These are phyloP conservation scores for Euthynnus affinis DNA, from an alignment of 2,797 vertebrate genomes.

Conservation along the genomic window DNA sequence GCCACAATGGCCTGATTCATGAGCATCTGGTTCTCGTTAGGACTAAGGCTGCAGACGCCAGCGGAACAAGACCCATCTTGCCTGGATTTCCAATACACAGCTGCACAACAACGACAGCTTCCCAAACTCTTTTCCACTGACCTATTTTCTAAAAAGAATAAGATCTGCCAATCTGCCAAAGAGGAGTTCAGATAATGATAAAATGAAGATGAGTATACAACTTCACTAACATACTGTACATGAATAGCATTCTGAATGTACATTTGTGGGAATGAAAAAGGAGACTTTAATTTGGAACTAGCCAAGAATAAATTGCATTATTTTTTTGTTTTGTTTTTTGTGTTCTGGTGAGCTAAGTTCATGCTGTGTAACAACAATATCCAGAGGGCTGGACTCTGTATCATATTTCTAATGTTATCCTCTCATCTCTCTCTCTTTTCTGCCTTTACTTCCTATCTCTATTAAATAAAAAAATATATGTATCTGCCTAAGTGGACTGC, in stretches of 20 bases:
- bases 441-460: constrained; percentile 17
- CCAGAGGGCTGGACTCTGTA: constrained; percentile 28
- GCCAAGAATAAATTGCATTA: constrained; percentile 21
- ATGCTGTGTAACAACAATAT: constrained; percentile 30
- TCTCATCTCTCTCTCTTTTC: constrained; percentile 29
- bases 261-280: constrained; percentile 27
- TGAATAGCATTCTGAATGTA: background rate
- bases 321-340: background rate
- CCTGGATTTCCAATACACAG: constrained; percentile 81
- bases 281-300: constrained; percentile 23
- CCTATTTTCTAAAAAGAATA: constrained; percentile 83
- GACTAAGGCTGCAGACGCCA: constrained; percentile 80
- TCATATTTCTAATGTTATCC: constrained; percentile 18
- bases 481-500: constrained; percentile 1
- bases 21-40: constrained; percentile 90
- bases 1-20: constrained; percentile 90
- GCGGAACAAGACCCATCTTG: constrained; percentile 81
- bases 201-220: constrained; percentile 19
- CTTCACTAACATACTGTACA: constrained; percentile 3
- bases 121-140: constrained; percentile 85
- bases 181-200: constrained; percentile 28
- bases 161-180: constrained; percentile 47
- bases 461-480: constrained; percentile 31
- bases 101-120: constrained; percentile 82
- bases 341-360: constrained; percentile 14